phyloP scores from a whole-genome alignment of 2,888 invertebrate species.

The Platynereis dumerilii region DNA sequence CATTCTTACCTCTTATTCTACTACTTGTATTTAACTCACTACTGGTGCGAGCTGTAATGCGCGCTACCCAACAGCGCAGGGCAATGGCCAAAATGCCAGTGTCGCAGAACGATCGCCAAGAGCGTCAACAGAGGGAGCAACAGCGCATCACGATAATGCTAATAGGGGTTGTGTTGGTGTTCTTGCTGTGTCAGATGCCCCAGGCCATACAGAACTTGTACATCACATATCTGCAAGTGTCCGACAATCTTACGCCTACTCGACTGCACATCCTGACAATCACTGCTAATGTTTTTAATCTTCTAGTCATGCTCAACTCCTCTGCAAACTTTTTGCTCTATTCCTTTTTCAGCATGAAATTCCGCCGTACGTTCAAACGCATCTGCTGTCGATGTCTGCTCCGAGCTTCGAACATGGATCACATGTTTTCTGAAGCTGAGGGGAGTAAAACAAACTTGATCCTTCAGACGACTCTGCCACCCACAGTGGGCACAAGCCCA shows the following conservation, averaged over 20 bases:
- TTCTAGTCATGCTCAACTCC: slow-evolving; percentile 75
- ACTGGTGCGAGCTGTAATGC: slow-evolving; percentile 70
- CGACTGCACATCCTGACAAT: slow-evolving; percentile 42
- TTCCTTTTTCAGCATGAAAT: slow-evolving; percentile 71
- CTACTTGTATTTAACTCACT: slow-evolving; percentile 78
- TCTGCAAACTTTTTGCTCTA: slow-evolving; percentile 80
- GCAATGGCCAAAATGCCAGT: slow-evolving; percentile 63
- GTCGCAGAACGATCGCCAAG: slow-evolving; percentile 59
- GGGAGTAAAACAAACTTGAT: slow-evolving; percentile 23
- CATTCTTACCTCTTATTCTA: slow-evolving; percentile 73
- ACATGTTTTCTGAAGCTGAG: slow-evolving; percentile 16
- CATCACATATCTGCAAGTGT: slow-evolving; percentile 42
- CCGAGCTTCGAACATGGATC: slow-evolving; percentile 9
- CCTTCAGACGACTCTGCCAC: slow-evolving; percentile 2
- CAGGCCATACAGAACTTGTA: slow-evolving; percentile 70
- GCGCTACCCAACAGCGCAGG: slow-evolving; percentile 46
- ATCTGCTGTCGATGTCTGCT: slow-evolving; percentile 33
- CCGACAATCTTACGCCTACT: slow-evolving; percentile 24
- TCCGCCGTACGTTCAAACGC: slow-evolving; percentile 37
- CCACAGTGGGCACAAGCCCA: background rate
- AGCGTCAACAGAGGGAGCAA: slow-evolving; percentile 47
- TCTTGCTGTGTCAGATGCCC: slow-evolving; percentile 77
- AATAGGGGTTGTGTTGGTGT: slow-evolving; percentile 78
- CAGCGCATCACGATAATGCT: slow-evolving; percentile 76
- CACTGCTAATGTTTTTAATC: slow-evolving; percentile 77